Base-by-base conservation (phyloP, 2,797 vertebrate genomes). In the Sebastes reedi region DNA sequence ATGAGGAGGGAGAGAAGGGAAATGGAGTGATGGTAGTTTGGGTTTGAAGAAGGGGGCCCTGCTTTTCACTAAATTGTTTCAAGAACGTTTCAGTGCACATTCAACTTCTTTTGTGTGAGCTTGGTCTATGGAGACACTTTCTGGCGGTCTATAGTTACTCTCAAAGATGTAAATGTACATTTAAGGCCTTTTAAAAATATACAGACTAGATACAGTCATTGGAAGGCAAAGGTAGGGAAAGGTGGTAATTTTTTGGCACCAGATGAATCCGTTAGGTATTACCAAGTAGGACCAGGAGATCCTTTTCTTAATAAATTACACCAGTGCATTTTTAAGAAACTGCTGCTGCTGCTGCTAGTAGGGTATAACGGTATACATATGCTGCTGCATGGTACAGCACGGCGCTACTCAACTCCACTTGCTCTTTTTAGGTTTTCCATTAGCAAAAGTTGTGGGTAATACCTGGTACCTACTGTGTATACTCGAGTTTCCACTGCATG, bases 11-110 rank as follows among this genome's bases (percentile, higher is more conserved):
- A 32, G 56, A 32, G 59, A 65, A 70, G 56, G 42, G 81, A 88
- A 85, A 83, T 54, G 5, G 70, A 76, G 67, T 18, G 62, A 75
- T 74, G 73, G 64, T 69, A 68, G 80, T 65, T 79, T 67, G 36
- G 55, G 66, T 67, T 67, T 71, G 58, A 77, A 82, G 71, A 79
- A 66, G 83, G 80, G 83, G 83, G 89, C 76, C 84, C 84, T 69
- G 67, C 62, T 77, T 88, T 88, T 82, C 70, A 79, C 59, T 54
- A 82, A 91, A 90, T 91, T 82, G 85, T 84, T 92, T 92, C 80
- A 88, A 93, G 90, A 92, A 83, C 67, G 8, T 76, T 89, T 82
- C 46, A 4, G 14, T 64, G 61, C 52, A 27, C 4, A 2, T 67
- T 60, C 27, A 75, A 7, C 39, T 27, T 77, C 22, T 75, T 70